phyloP scores from a whole-genome alignment of 2,113 vertebrate species.

The Tragelaphus buxtoni region DNA sequence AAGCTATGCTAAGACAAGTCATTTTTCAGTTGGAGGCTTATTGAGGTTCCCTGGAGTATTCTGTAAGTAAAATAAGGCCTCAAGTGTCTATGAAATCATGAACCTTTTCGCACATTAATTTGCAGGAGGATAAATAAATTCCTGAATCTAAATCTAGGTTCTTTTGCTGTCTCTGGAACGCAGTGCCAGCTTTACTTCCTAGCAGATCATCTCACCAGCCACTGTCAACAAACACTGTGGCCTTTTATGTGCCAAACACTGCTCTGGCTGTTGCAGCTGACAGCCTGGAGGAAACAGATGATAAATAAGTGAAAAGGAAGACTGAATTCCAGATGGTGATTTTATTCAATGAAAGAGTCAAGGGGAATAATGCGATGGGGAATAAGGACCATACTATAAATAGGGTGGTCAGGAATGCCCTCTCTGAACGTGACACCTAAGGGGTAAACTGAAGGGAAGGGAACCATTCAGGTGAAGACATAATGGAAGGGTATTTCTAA shows the following conservation, averaged over 20 bases:
- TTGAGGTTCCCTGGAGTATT: neutral
- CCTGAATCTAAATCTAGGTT: neutral
- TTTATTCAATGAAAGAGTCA: neutral
- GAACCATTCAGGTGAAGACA: neutral
- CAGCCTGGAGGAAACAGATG: neutral
- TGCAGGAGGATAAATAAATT: neutral
- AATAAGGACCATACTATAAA: neutral
- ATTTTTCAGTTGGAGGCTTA: neutral
- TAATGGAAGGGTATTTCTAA: neutral
- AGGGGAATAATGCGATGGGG: neutral
- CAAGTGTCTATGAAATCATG: neutral
- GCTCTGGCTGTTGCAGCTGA: neutral
- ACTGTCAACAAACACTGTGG: neutral
- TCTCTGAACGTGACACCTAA: neutral
- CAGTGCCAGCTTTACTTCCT: neutral
- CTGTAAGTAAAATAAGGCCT: neutral
- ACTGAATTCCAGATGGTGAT: slow-evolving; percentile 12
- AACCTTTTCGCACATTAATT: neutral
- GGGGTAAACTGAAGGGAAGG: neutral
- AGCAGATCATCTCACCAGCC: neutral
- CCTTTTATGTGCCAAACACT: neutral
- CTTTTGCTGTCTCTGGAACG: neutral
- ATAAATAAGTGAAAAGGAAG: neutral
- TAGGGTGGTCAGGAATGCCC: neutral
- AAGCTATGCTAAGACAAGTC: neutral